Conservation (phyloP, 2,113 vertebrate genomes). For the Carettochelys insculpta region DNA sequence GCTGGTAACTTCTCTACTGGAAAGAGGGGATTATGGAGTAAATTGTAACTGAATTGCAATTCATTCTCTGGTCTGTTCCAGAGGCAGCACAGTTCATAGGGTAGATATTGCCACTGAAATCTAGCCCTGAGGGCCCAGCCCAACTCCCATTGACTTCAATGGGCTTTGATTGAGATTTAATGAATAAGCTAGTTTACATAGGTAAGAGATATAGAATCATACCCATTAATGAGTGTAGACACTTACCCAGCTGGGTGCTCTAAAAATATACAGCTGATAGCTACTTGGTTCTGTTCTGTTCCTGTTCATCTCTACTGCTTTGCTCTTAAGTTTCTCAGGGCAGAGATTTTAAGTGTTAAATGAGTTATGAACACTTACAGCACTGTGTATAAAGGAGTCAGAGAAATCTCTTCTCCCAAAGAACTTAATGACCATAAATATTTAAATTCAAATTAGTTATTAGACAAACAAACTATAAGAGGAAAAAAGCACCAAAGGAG, state of each 20-base stretch:
- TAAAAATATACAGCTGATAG: neutral
- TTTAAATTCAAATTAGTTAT: neutral
- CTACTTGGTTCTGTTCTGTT: neutral
- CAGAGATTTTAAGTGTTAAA: neutral
- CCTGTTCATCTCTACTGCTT: neutral
- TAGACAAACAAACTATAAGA: neutral
- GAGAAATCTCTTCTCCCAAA: neutral
- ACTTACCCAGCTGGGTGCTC: fast-evolving
- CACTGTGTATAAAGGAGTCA: neutral
- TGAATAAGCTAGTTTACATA: neutral
- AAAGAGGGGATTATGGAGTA: neutral
- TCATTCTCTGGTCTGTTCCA: neutral
- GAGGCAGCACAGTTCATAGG: neutral
- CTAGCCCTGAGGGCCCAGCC: neutral
- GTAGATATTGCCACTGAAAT: neutral
- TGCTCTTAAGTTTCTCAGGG: neutral
- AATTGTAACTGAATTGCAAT: neutral
- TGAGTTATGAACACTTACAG: neutral
- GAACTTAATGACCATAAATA: neutral
- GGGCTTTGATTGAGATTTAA: neutral
- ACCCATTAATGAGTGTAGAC: neutral
- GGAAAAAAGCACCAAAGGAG: neutral
- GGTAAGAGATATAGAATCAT: neutral
- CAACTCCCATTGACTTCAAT: neutral
- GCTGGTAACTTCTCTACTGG: neutral